phyloP scores from a whole-genome alignment of 2,888 invertebrate species.

The Ligdia adustata region DNA sequence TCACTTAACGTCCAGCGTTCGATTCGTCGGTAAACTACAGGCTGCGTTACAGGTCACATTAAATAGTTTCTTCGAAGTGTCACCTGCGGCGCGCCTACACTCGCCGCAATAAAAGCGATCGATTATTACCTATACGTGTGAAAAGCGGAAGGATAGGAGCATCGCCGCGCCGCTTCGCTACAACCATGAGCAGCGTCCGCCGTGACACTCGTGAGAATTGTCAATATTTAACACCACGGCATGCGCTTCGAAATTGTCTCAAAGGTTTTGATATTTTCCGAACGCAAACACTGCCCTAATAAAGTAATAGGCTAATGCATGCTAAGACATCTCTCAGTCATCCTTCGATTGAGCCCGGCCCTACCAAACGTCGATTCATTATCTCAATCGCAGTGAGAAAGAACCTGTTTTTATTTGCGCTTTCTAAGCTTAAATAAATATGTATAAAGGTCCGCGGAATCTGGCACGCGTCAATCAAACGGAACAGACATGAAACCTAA shows the following conservation, averaged over 20 bases:
- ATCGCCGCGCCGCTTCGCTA: constrained; percentile 51
- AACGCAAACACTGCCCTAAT: constrained; percentile 70
- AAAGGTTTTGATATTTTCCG: constrained; percentile 78
- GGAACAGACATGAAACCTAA: constrained; percentile 70
- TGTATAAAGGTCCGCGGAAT: constrained; percentile 73
- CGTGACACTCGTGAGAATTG: constrained; percentile 77
- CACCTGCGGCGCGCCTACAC: constrained; percentile 69
- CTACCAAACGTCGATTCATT: constrained; percentile 65
- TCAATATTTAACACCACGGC: constrained; percentile 77
- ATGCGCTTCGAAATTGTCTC: constrained; percentile 80
- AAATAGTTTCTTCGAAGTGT: constrained; percentile 74
- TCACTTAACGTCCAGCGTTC: constrained; percentile 66
- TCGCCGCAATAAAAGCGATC: constrained; percentile 79
- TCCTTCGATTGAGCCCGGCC: constrained; percentile 45
- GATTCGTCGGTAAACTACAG: constrained; percentile 61
- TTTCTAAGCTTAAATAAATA: constrained; percentile 81
- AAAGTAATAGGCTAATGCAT: constrained; percentile 19
- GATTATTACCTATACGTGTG: constrained; percentile 83
- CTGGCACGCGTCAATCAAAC: constrained; percentile 83
- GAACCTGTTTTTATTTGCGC: constrained; percentile 80
- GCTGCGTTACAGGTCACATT: constrained; percentile 54
- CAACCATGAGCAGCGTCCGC: constrained; percentile 66
- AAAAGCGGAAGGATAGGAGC: constrained; percentile 78
- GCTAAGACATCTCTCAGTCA: constrained; percentile 39
- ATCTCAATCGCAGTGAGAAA: constrained; percentile 70